Evolutionary conservation across 2,113 vertebrate genomes (phyloP).

Genomic region (Isichthys henryi): DNA sequence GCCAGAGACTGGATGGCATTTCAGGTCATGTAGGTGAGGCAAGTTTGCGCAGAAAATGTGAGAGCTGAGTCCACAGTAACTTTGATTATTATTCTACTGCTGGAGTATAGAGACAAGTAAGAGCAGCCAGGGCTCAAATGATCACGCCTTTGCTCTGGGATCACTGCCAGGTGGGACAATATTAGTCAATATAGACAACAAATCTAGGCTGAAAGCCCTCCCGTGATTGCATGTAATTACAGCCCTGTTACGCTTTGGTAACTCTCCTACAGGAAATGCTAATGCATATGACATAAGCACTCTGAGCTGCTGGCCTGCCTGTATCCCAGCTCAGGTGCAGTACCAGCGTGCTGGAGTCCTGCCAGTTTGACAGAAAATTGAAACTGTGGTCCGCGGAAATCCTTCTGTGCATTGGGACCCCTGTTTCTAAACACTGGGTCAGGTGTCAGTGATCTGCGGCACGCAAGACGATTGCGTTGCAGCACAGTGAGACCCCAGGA

Average conservation of each 20-base stretch:
- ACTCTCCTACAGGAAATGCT: neutral
- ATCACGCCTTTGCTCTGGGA: neutral
- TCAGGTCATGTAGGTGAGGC: neutral
- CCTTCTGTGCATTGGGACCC: conserved; percentile 39
- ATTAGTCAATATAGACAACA: conserved; percentile 3
- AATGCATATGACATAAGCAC: neutral
- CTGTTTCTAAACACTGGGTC: conserved; percentile 38
- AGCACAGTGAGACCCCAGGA: neutral
- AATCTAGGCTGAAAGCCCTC: neutral
- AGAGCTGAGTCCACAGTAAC: neutral
- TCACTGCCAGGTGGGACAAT: neutral
- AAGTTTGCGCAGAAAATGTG: neutral
- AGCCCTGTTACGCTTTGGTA: neutral
- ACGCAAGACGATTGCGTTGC: conserved; percentile 9
- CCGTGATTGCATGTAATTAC: neutral
- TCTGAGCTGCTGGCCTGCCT: neutral
- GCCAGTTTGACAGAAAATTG: conserved; percentile 44
- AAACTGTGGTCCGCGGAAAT: conserved; percentile 33
- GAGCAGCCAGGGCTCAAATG: neutral
- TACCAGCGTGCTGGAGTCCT: neutral
- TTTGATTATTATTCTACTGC: neutral
- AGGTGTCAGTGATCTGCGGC: conserved; percentile 36
- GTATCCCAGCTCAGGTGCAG: neutral
- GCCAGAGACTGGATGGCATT: neutral
- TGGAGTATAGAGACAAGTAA: neutral